Conservation (phyloP, 2,797 vertebrate genomes). For the Cygnus olor region DNA sequence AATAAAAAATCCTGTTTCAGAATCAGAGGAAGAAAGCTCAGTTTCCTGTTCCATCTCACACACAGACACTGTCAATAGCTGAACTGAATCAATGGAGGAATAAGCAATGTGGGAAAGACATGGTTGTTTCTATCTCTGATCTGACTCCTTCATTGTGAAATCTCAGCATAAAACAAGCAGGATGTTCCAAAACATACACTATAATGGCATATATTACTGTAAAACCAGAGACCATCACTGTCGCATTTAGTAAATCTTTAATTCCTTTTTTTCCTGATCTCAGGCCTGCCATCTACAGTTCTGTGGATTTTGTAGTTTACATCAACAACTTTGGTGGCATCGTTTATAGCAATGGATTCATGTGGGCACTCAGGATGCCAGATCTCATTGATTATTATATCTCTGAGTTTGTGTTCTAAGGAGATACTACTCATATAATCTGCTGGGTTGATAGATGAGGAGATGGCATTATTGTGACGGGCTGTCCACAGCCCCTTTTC, state of each 20-base stretch:
- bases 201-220: neutral
- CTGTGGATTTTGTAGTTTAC: too few species aligned
- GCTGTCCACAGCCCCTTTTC: slow-evolving; percentile 65
- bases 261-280: neutral
- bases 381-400: slow-evolving; percentile 12
- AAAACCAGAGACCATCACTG: fast-evolving
- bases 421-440: slow-evolving; percentile 59
- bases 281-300: neutral
- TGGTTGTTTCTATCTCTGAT: neutral
- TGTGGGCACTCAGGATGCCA: slow-evolving; percentile 3
- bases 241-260: neutral
- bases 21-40: neutral
- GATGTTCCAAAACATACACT: neutral
- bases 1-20: neutral
- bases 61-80: neutral
- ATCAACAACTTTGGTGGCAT: too few species aligned
- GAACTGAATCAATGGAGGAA: neutral
- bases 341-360: too few species aligned
- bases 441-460: slow-evolving; percentile 74
- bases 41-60: neutral
- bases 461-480: slow-evolving; percentile 59
- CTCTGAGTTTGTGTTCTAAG: slow-evolving; percentile 53
- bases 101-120: neutral
- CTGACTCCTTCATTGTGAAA: neutral
- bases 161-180: neutral